A percentile compares a stretch with the other conserved stretches of the same genome.
phyloP scores from a whole-genome alignment of 2,113 vertebrate genomes.

The Cavia aperea region DNA sequence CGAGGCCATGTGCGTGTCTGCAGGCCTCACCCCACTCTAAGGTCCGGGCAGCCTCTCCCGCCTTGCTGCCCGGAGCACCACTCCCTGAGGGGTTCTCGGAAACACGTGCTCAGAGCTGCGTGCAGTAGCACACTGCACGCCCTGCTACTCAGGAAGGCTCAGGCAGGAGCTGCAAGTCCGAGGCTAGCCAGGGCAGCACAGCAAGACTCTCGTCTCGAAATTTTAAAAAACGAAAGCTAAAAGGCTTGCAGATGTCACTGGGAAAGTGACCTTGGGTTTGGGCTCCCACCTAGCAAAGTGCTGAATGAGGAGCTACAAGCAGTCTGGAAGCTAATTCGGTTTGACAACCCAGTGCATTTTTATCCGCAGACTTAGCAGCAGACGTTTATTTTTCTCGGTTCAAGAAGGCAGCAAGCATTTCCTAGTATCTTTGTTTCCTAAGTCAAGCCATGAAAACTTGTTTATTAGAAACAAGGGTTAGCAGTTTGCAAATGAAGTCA shows the following conservation, averaged over 20 bases:
- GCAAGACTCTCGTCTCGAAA: not conserved
- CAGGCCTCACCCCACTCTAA: not conserved
- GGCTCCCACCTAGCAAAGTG: not conserved
- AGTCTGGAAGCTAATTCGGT: not conserved
- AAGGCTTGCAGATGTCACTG: not conserved
- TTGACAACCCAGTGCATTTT: not conserved
- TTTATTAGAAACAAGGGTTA: not conserved
- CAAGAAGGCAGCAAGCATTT: not conserved
- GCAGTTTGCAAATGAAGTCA: not conserved
- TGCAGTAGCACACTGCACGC: not conserved
- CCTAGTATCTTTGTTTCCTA: not conserved
- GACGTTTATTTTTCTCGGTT: not conserved
- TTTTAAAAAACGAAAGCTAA: not conserved
- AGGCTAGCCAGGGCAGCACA: not conserved
- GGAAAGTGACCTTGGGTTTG: not conserved
- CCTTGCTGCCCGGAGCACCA: not conserved
- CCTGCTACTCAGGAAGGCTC: not conserved
- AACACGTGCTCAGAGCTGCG: not conserved
- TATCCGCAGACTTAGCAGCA: not conserved
- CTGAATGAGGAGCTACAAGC: not conserved
- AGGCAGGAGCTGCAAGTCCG: not conserved
- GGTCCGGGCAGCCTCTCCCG: accelerated
- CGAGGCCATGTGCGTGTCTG: not conserved
- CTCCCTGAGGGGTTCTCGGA: not conserved
- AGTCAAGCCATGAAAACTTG: not conserved